Evolutionary conservation across 2,888 invertebrate genomes (phyloP).

Genomic region (Eupithecia abbreviata): DNA sequence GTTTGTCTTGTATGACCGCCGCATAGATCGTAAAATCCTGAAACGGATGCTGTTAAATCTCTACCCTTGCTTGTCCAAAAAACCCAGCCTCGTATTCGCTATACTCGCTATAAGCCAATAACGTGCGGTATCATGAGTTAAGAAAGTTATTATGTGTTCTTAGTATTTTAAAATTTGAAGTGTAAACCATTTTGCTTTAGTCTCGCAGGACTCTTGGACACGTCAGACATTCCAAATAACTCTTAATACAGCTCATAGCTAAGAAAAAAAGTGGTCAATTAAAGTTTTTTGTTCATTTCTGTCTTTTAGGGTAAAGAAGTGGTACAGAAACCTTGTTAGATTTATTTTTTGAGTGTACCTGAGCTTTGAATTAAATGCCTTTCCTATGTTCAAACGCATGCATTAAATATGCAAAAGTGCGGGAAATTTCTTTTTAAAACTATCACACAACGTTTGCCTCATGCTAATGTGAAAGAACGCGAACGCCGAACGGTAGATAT

Average conservation of each 20-base stretch:
- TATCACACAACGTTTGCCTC: not conserved
- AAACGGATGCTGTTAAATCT: constrained; percentile 51
- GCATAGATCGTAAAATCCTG: constrained; percentile 47
- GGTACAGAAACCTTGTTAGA: no score
- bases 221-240: no score
- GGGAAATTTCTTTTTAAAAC: not conserved
- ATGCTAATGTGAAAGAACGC: no score
- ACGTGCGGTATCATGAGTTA: not conserved
- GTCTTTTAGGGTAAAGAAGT: no score
- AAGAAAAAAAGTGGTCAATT: no score
- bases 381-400: not conserved
- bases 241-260: no score
- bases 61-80: constrained; percentile 49
- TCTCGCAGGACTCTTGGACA: no score
- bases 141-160: not conserved
- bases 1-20: not conserved
- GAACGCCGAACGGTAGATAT: no score
- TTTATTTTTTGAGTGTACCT: no score
- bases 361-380: not conserved
- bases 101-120: not conserved
- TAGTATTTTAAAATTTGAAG: no score
- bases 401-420: not conserved
- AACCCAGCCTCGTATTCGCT: constrained; percentile 26
- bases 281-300: no score
- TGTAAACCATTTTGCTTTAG: not conserved